phyloP scores from a whole-genome alignment of 2,797 vertebrate species.

The Ctenosaura bakeri region DNA sequence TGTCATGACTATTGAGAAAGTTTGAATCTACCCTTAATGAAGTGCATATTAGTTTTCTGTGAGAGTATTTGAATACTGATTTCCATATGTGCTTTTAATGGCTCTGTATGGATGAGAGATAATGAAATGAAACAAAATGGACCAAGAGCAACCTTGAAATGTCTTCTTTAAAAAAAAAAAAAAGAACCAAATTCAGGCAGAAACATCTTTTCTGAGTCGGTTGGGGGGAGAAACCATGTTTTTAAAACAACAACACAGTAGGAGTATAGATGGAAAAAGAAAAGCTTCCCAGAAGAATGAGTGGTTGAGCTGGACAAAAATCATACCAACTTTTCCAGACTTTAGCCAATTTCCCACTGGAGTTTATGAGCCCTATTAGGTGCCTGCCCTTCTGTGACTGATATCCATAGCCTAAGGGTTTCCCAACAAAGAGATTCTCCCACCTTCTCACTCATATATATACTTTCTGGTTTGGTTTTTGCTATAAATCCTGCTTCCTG shows the following conservation, averaged over 20 bases:
- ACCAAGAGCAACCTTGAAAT: slow-evolving; percentile 45
- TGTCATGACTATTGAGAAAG: slow-evolving; percentile 13
- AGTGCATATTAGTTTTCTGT: slow-evolving; percentile 45
- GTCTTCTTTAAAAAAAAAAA: neutral
- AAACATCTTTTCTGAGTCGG: slow-evolving; percentile 27
- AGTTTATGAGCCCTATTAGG: neutral
- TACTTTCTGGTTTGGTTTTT: neutral
- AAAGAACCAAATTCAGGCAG: neutral
- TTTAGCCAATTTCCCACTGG: neutral
- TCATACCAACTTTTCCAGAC: neutral
- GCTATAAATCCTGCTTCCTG: neutral
- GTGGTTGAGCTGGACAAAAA: neutral
- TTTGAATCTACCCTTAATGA: slow-evolving; percentile 54
- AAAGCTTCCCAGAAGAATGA: neutral
- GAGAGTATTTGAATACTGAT: slow-evolving; percentile 47
- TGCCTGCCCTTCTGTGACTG: no score
- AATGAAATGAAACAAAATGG: slow-evolving; percentile 39
- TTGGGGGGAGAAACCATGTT: neutral
- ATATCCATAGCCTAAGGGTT: neutral
- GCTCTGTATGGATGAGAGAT: slow-evolving; percentile 21
- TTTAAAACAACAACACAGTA: slow-evolving; percentile 7
- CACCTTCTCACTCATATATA: neutral
- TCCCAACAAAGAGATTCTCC: neutral
- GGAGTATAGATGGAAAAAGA: neutral
- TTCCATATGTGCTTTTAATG: slow-evolving; percentile 38